A percentile compares a stretch with the other conserved stretches of the same genome.
Evolutionary conservation across 2,888 invertebrate species (phyloP).

Genomic region (Caenorhabditis doughertyi): DNA sequence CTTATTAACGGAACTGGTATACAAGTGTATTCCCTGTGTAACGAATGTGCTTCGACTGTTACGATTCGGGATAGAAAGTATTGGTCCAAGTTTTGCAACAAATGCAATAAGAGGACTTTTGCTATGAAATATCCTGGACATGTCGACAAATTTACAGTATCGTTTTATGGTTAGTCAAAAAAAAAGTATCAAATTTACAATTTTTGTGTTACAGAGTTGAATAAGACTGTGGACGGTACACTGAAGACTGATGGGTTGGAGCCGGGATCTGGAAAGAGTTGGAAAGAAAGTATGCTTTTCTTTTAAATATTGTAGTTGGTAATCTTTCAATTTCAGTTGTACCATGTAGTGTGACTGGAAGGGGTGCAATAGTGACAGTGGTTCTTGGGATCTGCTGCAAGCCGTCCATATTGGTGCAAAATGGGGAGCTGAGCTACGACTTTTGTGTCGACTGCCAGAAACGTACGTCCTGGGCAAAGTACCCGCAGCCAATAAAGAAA

Average conservation of each 20-base stretch:
- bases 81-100: background rate
- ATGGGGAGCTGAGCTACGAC: too few species aligned
- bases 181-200: background rate
- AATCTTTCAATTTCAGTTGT: background rate
- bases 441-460: too few species aligned
- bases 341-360: too few species aligned
- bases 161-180: slow-evolving; percentile 11
- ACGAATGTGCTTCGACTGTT: background rate
- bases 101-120: background rate
- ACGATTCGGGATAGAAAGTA: slow-evolving; percentile 1
- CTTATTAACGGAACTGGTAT: slow-evolving; percentile 2
- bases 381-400: background rate
- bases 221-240: too few species aligned
- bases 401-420: too few species aligned
- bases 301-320: background rate
- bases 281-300: background rate
- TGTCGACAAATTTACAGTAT: background rate
- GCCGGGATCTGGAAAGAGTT: background rate
- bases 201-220: background rate
- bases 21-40: background rate
- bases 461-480: too few species aligned
- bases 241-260: background rate
- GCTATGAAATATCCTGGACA: background rate
- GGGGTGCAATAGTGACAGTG: background rate
- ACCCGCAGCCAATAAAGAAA: background rate